Conservation (phyloP, 1,140 invertebrate genomes). For the Eriocheir sinensis region DNA sequence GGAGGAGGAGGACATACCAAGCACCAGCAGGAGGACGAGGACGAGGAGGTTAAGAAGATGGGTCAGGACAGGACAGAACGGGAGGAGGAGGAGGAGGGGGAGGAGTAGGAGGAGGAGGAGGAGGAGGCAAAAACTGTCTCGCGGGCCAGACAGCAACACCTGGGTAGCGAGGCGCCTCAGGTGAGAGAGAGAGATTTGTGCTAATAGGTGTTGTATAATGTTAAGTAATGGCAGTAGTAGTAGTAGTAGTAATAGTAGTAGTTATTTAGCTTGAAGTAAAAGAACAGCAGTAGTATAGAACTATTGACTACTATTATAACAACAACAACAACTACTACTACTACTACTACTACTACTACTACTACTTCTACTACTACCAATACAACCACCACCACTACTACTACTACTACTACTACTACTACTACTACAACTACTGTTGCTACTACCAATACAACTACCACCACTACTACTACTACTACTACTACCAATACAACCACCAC, state of each 20-base stretch:
- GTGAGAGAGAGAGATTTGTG: slow-evolving; percentile 16
- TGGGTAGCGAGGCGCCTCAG: background rate
- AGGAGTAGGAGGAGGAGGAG: background rate
- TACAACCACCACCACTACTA: background rate
- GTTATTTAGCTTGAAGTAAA: too few species aligned
- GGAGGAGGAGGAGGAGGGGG: background rate
- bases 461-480: background rate
- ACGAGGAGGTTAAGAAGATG: background rate
- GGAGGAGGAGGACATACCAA: background rate
- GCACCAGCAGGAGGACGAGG: background rate
- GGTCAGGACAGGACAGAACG: background rate
- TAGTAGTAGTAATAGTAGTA: background rate
- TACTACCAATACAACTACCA: background rate
- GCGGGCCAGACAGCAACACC: background rate
- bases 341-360: too few species aligned
- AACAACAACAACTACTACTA: too few species aligned
- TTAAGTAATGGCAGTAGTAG: background rate
- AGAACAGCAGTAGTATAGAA: too few species aligned
- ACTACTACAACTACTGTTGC: background rate
- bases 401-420: slow-evolving; percentile 11
- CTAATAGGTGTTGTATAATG: too few species aligned
- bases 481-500: background rate
- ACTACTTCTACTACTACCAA: too few species aligned
- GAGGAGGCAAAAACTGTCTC: slow-evolving; percentile 5
- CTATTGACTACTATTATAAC: too few species aligned